Evolutionary conservation across 2,797 vertebrate species (phyloP).

Genomic region (Phrynocephalus guinanensis): DNA sequence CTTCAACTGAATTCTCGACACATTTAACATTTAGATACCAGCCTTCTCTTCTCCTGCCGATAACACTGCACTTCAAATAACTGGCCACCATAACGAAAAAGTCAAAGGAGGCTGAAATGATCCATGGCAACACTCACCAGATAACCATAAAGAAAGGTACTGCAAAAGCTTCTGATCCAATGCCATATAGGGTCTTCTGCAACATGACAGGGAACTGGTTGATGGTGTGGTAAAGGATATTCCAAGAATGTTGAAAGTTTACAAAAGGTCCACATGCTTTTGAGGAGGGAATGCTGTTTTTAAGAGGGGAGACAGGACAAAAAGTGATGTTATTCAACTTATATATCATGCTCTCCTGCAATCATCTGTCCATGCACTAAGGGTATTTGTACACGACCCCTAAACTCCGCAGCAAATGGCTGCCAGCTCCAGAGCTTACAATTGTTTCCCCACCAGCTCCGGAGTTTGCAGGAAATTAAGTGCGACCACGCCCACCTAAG

Average conservation of each 20-base stretch:
- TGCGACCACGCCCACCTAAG: no score
- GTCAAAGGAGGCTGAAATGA: background rate
- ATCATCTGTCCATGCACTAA: background rate
- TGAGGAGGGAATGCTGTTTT: slow-evolving; percentile 86
- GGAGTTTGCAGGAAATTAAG: no score
- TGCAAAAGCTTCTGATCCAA: slow-evolving; percentile 91
- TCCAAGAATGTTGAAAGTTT: slow-evolving; percentile 87
- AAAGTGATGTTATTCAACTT: background rate
- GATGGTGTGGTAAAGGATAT: slow-evolving; percentile 81
- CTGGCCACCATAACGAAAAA: no score
- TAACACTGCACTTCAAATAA: background rate
- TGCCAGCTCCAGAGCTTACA: no score
- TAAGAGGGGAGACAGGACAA: slow-evolving; percentile 11
- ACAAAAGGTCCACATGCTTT: slow-evolving; percentile 92
- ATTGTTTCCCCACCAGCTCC: no score
- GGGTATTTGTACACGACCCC: no score
- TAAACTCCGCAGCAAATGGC: no score
- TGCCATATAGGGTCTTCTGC: slow-evolving; percentile 70
- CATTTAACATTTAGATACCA: background rate
- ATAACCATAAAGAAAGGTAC: slow-evolving; percentile 90
- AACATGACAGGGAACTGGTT: slow-evolving; percentile 74
- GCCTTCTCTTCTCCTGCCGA: background rate
- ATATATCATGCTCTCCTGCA: no score
- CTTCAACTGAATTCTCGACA: background rate
- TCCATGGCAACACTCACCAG: slow-evolving; percentile 81